Base-by-base conservation (phyloP, 2,888 invertebrate species). In the Athalia cordata region DNA sequence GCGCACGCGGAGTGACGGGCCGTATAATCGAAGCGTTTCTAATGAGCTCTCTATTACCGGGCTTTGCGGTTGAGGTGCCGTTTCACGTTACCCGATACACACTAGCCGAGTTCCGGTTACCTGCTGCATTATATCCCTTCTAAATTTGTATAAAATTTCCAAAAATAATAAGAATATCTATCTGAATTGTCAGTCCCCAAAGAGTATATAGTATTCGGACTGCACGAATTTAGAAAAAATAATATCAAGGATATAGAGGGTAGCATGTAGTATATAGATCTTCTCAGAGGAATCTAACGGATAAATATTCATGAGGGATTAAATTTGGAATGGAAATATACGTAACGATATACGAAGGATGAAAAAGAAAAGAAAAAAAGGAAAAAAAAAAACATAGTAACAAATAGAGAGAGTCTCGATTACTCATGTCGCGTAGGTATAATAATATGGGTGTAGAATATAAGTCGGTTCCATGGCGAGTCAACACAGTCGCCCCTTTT, bases 221-320 rank as follows among this genome's bases (percentile, higher is more conserved):
- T 55, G 50, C 29, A 55, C 3, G 15, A 15, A 52, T 29, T 52
- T 15, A 43, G 3, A 67, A 5, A 13, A 29, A 15, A 50, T n/a
- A 49, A 7, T 13, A 3, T 15, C 13, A 52, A 52, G 5, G 29
- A 68, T 5, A 9, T 15, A 52, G 52, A 29, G 52, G 55, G 52
- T 29, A 52, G 11, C 15, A 11, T 15, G 68, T 9, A 67, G 55
- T 9, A 11, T 4, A 13, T 49, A 15, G 66, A 15, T 13, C 13
- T 52, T 68, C 68, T 68, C 55, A 4, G 68, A 29, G 43, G 55
- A 55, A 68, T 68, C 43, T 52, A 6, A 43, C 13, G 29, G 68
- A 68, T 87, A 86, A 84, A 86, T 87, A 87, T 87, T 87, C 87
- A 87, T 87, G 84, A 82, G 80, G 84, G 85, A 86, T 87, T 87